Percentiles rank a stretch among this genome's conserved stretches.
Conservation (phyloP, 2,888 invertebrate species). For the Hemithea aestivaria region DNA sequence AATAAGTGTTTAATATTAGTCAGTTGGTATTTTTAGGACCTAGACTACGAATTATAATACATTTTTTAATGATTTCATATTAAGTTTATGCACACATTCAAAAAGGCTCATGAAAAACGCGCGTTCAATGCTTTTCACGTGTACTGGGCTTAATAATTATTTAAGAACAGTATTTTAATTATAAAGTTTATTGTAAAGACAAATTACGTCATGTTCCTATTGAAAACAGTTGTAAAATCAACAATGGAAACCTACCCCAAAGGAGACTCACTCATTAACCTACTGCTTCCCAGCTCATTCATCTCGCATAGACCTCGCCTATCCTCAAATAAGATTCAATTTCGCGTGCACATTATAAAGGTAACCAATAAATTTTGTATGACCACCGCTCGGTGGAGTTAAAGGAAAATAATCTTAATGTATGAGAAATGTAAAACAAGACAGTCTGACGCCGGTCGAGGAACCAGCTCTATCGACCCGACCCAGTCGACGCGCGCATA, state of each 20-base stretch:
- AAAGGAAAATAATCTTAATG: conserved; percentile 48
- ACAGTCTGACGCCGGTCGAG: conserved; percentile 71
- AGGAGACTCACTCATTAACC: conserved; percentile 7
- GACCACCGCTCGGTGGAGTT: conserved; percentile 18
- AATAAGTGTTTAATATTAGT: too few species aligned
- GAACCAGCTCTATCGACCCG: conserved; percentile 74
- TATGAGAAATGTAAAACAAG: conserved; percentile 62
- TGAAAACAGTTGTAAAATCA: conserved; percentile 1
- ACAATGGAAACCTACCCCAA: conserved; percentile 2
- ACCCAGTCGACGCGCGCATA: conserved; percentile 73
- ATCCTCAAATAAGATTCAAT: conserved; percentile 29
- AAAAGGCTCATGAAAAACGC: too few species aligned
- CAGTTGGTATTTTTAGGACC: too few species aligned
- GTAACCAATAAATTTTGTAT: conserved; percentile 34
- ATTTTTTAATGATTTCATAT: too few species aligned
- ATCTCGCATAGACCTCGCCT: conserved; percentile 20
- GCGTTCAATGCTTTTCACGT: too few species aligned
- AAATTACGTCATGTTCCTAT: not conserved
- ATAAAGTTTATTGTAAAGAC: too few species aligned
- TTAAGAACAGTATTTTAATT: too few species aligned
- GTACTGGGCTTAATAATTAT: too few species aligned
- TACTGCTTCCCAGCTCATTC: conserved; percentile 15
- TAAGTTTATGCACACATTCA: too few species aligned
- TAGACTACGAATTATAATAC: too few species aligned
- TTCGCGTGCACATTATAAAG: conserved; percentile 28